phyloP scores from a whole-genome alignment of 2,113 vertebrate species.

The Acanthisitta chloris region DNA sequence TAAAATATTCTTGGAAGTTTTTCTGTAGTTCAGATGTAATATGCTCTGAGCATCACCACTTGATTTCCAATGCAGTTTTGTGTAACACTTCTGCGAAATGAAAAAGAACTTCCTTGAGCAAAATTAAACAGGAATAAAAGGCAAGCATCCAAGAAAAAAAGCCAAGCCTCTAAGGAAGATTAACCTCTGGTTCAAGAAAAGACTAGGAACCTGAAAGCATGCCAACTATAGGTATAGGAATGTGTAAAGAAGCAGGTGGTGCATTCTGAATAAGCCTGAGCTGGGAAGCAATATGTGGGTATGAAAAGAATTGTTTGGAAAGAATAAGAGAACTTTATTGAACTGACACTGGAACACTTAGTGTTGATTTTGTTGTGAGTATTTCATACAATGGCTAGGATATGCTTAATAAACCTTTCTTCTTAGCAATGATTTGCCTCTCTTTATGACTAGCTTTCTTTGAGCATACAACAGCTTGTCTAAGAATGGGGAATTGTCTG shows the following conservation, averaged over 20 bases:
- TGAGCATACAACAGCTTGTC: not conserved
- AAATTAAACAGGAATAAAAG: constrained; percentile 26
- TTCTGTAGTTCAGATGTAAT: not conserved
- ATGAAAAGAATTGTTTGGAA: not conserved
- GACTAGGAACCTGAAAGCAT: not conserved
- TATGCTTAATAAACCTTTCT: not conserved
- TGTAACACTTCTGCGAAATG: not conserved
- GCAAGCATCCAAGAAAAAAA: not conserved
- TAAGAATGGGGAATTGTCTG: not conserved
- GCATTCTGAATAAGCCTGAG: not conserved
- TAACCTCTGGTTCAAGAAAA: not conserved
- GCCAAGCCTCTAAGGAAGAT: not conserved
- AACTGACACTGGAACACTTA: not conserved
- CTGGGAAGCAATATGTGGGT: not conserved
- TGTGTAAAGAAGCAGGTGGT: not conserved
- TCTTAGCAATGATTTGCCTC: not conserved
- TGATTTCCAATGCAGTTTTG: not conserved
- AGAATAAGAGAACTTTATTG: not conserved
- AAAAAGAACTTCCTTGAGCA: not conserved
- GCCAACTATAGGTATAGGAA: not conserved
- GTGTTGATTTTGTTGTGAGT: not conserved
- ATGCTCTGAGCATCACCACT: not conserved
- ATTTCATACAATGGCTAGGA: not conserved
- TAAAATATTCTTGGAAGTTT: not conserved
- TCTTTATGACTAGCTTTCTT: not conserved